A percentile compares a stretch with the other conserved stretches of the same genome.
phyloP scores from a whole-genome alignment of 1,140 invertebrate genomes.

The Rhynchophorus ferrugineus region DNA sequence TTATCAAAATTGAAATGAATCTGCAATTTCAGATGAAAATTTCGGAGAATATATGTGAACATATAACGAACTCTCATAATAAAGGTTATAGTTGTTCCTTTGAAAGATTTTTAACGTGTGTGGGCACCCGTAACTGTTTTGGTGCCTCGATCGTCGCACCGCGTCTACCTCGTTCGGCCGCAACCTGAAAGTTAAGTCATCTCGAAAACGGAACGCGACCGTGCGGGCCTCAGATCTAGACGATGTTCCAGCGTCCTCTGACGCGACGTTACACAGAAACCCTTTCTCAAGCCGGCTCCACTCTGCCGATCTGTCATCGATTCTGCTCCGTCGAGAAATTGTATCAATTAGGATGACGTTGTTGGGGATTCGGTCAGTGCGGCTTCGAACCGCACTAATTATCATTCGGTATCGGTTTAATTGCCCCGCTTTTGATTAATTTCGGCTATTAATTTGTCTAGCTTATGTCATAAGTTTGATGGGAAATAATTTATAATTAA shows the following conservation, averaged over 20 bases:
- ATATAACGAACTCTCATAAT: no score
- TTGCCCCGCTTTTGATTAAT: slow-evolving; percentile 11
- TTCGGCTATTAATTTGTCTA: slow-evolving; percentile 16
- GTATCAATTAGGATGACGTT: slow-evolving; percentile 37
- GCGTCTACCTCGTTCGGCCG: background rate
- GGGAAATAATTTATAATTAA: slow-evolving; percentile 16
- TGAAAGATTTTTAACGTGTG: no score
- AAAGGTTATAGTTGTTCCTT: no score
- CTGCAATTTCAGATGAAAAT: no score
- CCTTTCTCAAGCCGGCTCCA: slow-evolving; percentile 36
- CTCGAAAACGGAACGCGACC: background rate
- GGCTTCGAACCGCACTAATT: slow-evolving; percentile 3
- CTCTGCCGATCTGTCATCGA: slow-evolving; percentile 27
- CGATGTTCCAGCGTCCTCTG: slow-evolving; percentile 14
- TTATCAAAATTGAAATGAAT: no score
- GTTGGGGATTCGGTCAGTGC: slow-evolving; percentile 8
- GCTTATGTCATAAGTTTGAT: slow-evolving; percentile 3
- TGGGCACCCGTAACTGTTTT: background rate
- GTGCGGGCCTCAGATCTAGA: slow-evolving; percentile 5
- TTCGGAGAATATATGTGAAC: no score
- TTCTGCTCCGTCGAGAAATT: slow-evolving; percentile 26
- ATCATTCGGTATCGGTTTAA: slow-evolving; percentile 11
- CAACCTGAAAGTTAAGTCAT: slow-evolving; percentile 30
- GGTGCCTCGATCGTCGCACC: no score
- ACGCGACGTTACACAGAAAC: slow-evolving; percentile 37